phyloP scores from a whole-genome alignment of 2,113 vertebrate genomes.

The Grantiella picta region DNA sequence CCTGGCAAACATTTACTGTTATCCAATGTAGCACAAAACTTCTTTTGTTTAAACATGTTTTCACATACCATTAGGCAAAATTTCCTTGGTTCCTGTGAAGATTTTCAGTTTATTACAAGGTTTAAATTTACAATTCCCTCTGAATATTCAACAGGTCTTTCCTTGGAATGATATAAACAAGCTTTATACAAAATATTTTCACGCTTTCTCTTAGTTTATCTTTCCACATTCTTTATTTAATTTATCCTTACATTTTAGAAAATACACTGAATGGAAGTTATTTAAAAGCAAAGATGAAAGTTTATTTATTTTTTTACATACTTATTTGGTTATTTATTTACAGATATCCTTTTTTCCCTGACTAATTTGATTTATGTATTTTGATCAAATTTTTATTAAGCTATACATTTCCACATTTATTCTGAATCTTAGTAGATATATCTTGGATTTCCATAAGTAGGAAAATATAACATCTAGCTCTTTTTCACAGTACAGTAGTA shows the following conservation, averaged over 20 bases:
- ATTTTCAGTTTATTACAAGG: neutral
- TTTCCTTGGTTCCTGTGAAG: neutral
- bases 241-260: neutral
- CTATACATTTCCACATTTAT: neutral
- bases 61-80: neutral
- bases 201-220: neutral
- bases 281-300: neutral
- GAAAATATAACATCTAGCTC: neutral
- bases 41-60: neutral
- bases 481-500: neutral
- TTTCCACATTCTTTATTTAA: neutral
- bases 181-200: neutral
- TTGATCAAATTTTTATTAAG: neutral
- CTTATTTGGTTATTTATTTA: neutral
- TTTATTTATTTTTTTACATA: too few relatives aligned
- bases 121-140: neutral
- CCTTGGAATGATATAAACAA: neutral
- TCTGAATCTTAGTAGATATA: neutral
- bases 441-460: neutral
- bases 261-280: neutral
- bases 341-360: neutral
- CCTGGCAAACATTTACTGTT: neutral
- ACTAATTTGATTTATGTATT: neutral
- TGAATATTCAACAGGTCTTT: neutral
- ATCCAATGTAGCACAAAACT: neutral